Percentiles rank a stretch among this genome's conserved stretches.
phyloP scores from a whole-genome alignment of 2,113 vertebrate species.

The Anoplopoma fimbria region DNA sequence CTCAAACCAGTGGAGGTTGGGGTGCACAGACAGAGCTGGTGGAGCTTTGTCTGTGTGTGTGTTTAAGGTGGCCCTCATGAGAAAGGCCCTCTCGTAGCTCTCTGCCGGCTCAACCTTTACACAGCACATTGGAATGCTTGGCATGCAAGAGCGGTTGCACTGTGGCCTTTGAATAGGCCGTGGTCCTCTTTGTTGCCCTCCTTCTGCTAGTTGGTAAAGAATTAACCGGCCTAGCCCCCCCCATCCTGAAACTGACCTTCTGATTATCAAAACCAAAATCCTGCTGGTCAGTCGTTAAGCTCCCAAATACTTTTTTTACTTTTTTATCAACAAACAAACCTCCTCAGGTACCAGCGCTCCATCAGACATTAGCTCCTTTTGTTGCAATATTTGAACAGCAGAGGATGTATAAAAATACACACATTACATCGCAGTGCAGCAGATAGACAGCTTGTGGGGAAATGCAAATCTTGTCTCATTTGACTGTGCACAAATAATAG shows the following conservation, averaged over 20 bases:
- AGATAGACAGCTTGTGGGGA: constrained; percentile 48
- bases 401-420: constrained; percentile 42
- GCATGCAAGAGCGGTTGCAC: constrained; percentile 81
- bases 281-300: constrained; percentile 39
- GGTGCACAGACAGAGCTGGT: constrained; percentile 29
- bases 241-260: constrained; percentile 44
- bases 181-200: constrained; percentile 84
- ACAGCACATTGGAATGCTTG: constrained; percentile 88
- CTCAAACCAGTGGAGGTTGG: constrained; percentile 10
- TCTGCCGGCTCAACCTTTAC: constrained; percentile 83
- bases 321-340: constrained; percentile 9
- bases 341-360: constrained; percentile 6
- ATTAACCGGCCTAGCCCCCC: constrained; percentile 60
- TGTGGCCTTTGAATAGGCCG: constrained; percentile 83
- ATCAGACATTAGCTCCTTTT: constrained; percentile 4
- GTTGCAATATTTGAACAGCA: constrained; percentile 44
- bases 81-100: constrained; percentile 66
- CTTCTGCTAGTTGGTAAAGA: constrained; percentile 79
- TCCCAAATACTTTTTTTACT: constrained; percentile 11
- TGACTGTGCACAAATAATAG: constrained; percentile 52
- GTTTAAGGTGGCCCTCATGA: constrained; percentile 72
- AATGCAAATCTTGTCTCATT: constrained; percentile 62
- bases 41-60: constrained; percentile 63
- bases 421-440: constrained; percentile 17
- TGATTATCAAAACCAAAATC: constrained; percentile 54